These are phyloP conservation scores for Branchinecta sandiegonensis DNA, from an alignment of 2,888 invertebrate species.

Conservation along the genomic window DNA sequence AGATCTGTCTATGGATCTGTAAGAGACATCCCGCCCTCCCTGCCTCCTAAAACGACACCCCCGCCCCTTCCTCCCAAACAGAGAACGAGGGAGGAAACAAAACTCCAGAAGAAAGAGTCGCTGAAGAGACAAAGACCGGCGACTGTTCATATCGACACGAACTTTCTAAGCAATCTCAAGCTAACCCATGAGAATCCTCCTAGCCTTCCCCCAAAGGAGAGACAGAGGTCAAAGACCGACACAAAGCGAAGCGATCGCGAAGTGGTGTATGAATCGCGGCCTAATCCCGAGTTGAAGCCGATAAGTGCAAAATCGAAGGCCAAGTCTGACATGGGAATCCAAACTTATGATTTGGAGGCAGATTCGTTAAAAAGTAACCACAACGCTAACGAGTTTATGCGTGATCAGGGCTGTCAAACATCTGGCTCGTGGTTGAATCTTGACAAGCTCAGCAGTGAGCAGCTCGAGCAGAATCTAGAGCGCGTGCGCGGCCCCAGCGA, in stretches of 20 bases:
- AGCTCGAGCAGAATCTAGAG: neutral
- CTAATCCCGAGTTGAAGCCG: slow-evolving; percentile 25
- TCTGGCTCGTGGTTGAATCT: neutral
- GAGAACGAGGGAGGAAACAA: slow-evolving; percentile 20
- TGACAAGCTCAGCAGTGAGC: neutral
- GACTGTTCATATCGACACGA: slow-evolving; percentile 23
- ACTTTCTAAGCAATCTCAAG: slow-evolving; percentile 18
- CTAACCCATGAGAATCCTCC: slow-evolving; percentile 35
- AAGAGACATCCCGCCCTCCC: slow-evolving; percentile 25
- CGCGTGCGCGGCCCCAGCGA: neutral
- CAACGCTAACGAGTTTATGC: neutral
- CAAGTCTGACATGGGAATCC: slow-evolving; percentile 24
- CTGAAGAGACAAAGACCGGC: slow-evolving; percentile 20
- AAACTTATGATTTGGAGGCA: slow-evolving; percentile 25
- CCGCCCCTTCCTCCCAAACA: slow-evolving; percentile 30
- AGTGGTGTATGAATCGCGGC: slow-evolving; percentile 29
- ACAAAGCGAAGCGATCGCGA: slow-evolving; percentile 29
- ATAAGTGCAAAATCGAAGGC: slow-evolving; percentile 27
- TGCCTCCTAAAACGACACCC: slow-evolving; percentile 29
- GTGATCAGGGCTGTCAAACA: slow-evolving; percentile 3
- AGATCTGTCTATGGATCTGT: slow-evolving; percentile 24
- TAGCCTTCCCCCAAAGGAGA: slow-evolving; percentile 43
- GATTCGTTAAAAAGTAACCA: neutral
- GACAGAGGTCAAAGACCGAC: neutral
- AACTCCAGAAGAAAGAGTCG: slow-evolving; percentile 2